A percentile compares a stretch with the other conserved stretches of the same genome.
phyloP scores from a whole-genome alignment of 2,888 invertebrate species.

The Stenotaenia linearis region DNA sequence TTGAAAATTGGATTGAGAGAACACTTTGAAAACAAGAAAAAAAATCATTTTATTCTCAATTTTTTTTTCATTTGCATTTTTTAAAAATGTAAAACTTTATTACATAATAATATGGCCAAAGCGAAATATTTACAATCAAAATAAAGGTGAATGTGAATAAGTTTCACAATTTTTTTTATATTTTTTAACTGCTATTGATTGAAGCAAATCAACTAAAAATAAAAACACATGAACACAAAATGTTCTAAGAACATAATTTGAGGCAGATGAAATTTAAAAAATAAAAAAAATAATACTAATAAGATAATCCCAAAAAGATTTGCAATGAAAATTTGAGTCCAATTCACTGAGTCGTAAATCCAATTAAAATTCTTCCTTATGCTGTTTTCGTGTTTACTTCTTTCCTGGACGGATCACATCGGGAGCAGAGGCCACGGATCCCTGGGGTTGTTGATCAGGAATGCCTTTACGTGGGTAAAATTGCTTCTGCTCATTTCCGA shows the following conservation, averaged over 20 bases:
- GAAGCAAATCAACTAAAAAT: background rate
- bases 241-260: background rate
- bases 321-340: background rate
- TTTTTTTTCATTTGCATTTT: background rate
- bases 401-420: constrained; percentile 4
- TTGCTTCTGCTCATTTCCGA: constrained; percentile 27
- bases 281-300: background rate
- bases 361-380: background rate
- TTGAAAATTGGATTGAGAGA: background rate
- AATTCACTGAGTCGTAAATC: constrained; percentile 10
- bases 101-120: background rate
- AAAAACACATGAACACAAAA: background rate
- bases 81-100: background rate
- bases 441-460: constrained; percentile 29
- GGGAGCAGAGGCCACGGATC: constrained; percentile 27
- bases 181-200: background rate
- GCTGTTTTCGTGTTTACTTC: background rate
- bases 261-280: background rate
- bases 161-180: background rate
- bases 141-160: background rate
- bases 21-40: background rate
- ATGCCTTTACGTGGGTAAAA: constrained; percentile 30
- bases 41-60: background rate
- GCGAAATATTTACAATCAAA: background rate
- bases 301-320: constrained; percentile 7